Conservation (phyloP, 2,113 vertebrate species). For the Salvelinus sp. region DNA sequence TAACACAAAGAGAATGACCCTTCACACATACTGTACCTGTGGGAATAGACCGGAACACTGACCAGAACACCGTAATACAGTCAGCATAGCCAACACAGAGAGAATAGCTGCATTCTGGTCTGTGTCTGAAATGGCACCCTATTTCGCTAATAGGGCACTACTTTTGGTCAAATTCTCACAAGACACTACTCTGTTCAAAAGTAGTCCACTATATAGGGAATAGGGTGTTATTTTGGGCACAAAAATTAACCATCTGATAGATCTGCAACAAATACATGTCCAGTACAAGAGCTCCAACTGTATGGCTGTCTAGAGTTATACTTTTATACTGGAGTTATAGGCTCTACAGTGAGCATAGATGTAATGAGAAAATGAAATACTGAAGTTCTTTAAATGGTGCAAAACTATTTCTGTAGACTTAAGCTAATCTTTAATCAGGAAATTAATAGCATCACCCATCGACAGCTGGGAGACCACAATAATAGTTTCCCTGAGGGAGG, state of each 20-base stretch:
- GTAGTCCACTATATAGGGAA: no score
- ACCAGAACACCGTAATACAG: not conserved
- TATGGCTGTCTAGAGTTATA: slow-evolving; percentile 22
- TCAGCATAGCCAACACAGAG: not conserved
- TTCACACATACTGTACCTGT: not conserved
- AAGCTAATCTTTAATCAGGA: slow-evolving; percentile 26
- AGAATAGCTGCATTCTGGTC: not conserved
- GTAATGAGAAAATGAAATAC: slow-evolving; percentile 12
- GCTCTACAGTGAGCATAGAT: slow-evolving; percentile 12
- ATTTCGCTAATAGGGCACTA: no score
- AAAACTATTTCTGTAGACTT: slow-evolving; percentile 29
- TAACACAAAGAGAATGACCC: slow-evolving; percentile 25
- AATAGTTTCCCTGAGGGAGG: slow-evolving; percentile 22
- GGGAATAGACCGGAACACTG: not conserved
- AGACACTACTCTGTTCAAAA: no score
- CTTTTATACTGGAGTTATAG: not conserved
- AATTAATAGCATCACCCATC: slow-evolving; percentile 16
- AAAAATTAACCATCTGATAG: no score
- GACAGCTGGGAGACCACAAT: slow-evolving; percentile 18
- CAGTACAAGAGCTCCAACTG: slow-evolving; percentile 5
- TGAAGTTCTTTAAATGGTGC: slow-evolving; percentile 4
- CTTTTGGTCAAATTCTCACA: no score
- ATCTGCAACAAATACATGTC: not conserved
- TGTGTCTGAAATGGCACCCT: no score
- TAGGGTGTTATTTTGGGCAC: no score